Evolutionary conservation across 2,797 vertebrate species (phyloP).

Genomic region (Falco rusticolus): DNA sequence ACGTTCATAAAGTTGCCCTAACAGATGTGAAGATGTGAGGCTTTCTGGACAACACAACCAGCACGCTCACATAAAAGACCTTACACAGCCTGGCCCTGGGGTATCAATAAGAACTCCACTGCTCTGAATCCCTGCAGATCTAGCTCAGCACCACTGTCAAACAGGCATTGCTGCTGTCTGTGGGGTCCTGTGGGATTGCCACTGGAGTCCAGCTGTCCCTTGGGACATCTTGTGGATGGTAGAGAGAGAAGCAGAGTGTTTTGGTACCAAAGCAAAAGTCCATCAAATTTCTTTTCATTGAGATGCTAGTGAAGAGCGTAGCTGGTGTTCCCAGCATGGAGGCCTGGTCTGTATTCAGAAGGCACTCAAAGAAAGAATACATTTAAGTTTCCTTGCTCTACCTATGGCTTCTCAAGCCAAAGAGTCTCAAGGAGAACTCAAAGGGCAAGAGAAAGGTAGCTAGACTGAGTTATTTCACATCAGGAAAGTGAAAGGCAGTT

Average conservation of each 20-base stretch:
- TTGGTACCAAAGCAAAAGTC: not conserved
- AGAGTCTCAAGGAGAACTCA: not conserved
- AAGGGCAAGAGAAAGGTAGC: not conserved
- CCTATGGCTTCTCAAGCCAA: not conserved
- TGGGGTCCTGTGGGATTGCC: not conserved
- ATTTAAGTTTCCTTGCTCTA: not conserved
- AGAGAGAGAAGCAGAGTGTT: not conserved
- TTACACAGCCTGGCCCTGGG: not conserved
- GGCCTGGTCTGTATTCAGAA: not conserved
- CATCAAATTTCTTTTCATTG: not conserved
- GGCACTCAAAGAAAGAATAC: not conserved
- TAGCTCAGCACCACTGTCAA: not conserved
- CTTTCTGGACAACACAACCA: not conserved
- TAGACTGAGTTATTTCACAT: not conserved
- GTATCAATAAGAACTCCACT: not conserved
- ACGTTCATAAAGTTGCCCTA: not conserved
- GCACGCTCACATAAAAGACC: not conserved
- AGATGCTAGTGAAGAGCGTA: not conserved
- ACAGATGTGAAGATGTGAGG: not conserved
- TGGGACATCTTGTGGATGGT: not conserved
- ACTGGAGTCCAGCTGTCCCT: not conserved
- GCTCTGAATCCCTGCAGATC: not conserved
- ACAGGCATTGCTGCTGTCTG: not conserved
- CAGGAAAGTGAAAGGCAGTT: not conserved
- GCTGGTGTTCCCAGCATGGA: not conserved